Base-by-base conservation (phyloP, 2,797 vertebrate species). In the Peromyscus melanophrys region DNA sequence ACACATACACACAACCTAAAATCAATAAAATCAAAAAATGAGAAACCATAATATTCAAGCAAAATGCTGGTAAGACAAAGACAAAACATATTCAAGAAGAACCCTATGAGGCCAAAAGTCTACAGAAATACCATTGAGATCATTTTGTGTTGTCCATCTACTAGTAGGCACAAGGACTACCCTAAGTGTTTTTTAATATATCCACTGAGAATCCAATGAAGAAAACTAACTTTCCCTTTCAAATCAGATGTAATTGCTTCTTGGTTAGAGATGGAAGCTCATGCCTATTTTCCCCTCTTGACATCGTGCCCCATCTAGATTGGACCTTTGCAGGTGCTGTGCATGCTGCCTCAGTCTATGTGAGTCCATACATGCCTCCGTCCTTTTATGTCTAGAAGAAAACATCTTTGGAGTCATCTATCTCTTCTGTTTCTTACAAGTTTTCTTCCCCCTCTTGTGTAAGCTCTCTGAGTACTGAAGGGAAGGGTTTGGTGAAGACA, bases 371-470 rank as follows among this genome's bases (percentile, higher is more conserved):
- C 1, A 46, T 49, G 61, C 21, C 25, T 49, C 11, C 9, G 43
- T 9, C 23, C 43, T 52, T 34, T 49, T 52, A 12, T 49, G 31
- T 52, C 31, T 67, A 67, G 31, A n/a, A 49, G 27, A 52, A 85
- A n/a, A 3, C 43, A 2, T 14, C 4, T 46, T n/a, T n/a, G 19
- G 3, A 14, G 6, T 67, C 29, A 2, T 21, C 59, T 3, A 9
- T 14, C 19, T 12, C 23, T 4, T 73, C 37, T 75, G 43, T 75
- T 23, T 43, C 4, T 27, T 43, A 75, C 5, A 27, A 43, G 21
- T 73, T 65, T 31, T 23, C 31, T 21, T 31, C 12, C 2, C 43
- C 27, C 16, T 46, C 27, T 12, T 65, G 10, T 65, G 17, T 31
- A 84, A 46, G 5, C 37, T 46, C 3, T 16, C 27, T 84, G 81